A percentile compares a stretch with the other conserved stretches of the same genome.
These are phyloP conservation scores for Amia ocellicauda DNA, from an alignment of 2,113 vertebrate genomes.

Conservation along the genomic window DNA sequence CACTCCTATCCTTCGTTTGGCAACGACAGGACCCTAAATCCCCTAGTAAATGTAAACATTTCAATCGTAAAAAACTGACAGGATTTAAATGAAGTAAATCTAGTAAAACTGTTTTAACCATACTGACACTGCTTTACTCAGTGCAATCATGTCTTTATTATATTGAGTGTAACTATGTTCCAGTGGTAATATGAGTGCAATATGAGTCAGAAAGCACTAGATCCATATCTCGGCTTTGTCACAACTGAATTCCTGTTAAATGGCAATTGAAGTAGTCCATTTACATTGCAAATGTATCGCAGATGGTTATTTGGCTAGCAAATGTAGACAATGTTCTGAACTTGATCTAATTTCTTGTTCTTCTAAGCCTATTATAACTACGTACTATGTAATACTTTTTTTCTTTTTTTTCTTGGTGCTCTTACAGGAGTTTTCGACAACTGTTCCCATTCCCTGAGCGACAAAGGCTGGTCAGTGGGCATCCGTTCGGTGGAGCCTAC, in stretches of 20 bases:
- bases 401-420: slow-evolving; percentile 8
- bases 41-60: background rate
- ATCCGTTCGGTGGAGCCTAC: slow-evolving; percentile 69
- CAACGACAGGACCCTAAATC: background rate
- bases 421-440: slow-evolving; percentile 87
- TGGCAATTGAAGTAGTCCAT: too few relatives aligned
- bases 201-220: background rate
- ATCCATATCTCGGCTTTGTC: background rate
- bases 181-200: background rate
- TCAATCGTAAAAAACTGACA: slow-evolving; percentile 11
- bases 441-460: slow-evolving; percentile 80
- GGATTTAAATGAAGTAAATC: slow-evolving; percentile 14
- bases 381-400: background rate
- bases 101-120: background rate
- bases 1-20: slow-evolving; percentile 1
- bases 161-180: background rate
- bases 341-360: too few relatives aligned
- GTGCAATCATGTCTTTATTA: slow-evolving; percentile 2
- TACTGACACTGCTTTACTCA: background rate
- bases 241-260: background rate
- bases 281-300: too few relatives aligned
- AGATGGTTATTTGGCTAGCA: too few relatives aligned
- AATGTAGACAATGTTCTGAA: too few relatives aligned
- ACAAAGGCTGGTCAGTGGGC: slow-evolving; percentile 92
- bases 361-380: background rate